Conservation (phyloP, 2,888 invertebrate genomes). For the Didymodactylos carnosus region DNA sequence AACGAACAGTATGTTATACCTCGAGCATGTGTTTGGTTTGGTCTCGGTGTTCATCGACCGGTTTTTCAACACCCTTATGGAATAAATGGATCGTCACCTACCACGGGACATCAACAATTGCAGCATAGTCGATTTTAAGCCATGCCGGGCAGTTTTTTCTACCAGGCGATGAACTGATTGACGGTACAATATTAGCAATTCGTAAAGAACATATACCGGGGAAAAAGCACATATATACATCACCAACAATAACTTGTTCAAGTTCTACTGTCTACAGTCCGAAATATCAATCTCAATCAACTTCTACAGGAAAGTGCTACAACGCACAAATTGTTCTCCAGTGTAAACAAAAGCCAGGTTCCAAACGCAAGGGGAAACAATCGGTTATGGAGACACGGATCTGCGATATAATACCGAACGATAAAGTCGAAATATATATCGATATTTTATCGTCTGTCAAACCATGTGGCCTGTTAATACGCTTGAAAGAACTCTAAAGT, state of each 20-base stretch:
- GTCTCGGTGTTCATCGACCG: not conserved
- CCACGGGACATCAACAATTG: not conserved
- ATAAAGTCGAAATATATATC: not conserved
- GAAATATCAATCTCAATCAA: not conserved
- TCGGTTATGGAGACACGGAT: not conserved
- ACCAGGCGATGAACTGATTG: not conserved
- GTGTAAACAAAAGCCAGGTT: not conserved
- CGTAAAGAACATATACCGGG: not conserved
- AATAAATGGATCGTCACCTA: not conserved
- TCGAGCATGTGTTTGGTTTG: not conserved
- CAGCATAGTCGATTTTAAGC: not conserved
- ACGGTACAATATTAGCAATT: not conserved
- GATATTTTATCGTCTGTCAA: not conserved
- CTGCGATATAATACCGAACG: not conserved
- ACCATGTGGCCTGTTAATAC: not conserved
- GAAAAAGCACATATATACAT: not conserved
- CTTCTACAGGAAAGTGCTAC: not conserved
- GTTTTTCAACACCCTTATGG: not conserved
- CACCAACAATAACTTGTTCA: not conserved
- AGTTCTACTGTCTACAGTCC: not conserved
- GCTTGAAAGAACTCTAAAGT: not conserved
- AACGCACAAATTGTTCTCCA: not conserved
- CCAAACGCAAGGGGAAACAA: not conserved
- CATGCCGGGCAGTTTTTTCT: not conserved
- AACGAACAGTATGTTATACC: not conserved